Percentiles rank a stretch among this genome's conserved stretches.
These are phyloP conservation scores for Athalia cordata DNA, from an alignment of 2,888 invertebrate species.

Conservation along the genomic window DNA sequence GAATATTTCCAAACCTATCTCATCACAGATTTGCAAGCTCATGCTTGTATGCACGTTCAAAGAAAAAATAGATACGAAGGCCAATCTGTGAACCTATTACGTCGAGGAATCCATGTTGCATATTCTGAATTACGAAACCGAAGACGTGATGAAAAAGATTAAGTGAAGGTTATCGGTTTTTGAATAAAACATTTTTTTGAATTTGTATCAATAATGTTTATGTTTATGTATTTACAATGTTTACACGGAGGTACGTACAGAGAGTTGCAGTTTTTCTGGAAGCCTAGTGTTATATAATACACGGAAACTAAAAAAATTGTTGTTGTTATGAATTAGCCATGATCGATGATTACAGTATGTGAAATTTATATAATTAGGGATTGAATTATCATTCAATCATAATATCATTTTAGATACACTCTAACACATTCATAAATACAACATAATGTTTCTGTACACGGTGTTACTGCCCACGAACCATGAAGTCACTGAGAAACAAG, in stretches of 20 bases:
- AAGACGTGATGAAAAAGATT: no score
- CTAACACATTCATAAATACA: constrained; percentile 50
- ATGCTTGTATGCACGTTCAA: no score
- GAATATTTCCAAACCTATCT: no score
- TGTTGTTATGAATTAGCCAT: constrained; percentile 19
- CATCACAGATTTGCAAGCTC: no score
- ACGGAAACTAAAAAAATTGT: constrained; percentile 43
- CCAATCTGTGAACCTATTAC: no score
- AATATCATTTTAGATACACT: constrained; percentile 49
- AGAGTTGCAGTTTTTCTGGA: constrained; percentile 52
- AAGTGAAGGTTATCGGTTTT: neutral
- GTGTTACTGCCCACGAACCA: constrained; percentile 3
- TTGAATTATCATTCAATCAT: constrained; percentile 30
- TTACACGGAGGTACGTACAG: constrained; percentile 60
- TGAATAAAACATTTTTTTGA: constrained; percentile 3
- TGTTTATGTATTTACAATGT: constrained; percentile 64
- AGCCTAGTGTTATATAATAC: constrained; percentile 55
- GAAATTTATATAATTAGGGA: constrained; percentile 20
- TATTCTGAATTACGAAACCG: no score
- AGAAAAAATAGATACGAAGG: no score
- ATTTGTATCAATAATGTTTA: constrained; percentile 61
- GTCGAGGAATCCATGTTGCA: no score
- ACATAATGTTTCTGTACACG: constrained; percentile 22
- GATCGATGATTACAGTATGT: constrained; percentile 23
- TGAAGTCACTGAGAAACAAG: neutral